Evolutionary conservation across 2,113 vertebrate genomes (phyloP).

Genomic region (Sinocyclocheilus anshuiensis): DNA sequence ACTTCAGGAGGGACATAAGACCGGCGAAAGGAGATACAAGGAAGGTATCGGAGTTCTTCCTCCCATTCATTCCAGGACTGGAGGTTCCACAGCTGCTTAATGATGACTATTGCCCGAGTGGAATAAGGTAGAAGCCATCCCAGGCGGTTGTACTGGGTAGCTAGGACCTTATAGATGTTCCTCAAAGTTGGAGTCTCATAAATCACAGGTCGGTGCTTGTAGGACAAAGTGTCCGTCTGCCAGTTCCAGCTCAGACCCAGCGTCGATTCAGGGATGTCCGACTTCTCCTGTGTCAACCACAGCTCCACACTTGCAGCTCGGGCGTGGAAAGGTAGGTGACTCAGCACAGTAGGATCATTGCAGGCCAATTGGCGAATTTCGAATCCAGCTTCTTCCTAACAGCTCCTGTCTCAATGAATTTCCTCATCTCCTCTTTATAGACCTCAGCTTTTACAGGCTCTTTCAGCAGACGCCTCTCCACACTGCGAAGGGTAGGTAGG

Average conservation of each 20-base stretch:
- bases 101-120: conserved; percentile 27
- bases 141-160: conserved; percentile 42
- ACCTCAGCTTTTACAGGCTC: too few species aligned
- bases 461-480: too few species aligned
- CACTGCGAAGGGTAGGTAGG: too few species aligned
- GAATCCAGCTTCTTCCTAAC: conserved; percentile 18
- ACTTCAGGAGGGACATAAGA: not conserved
- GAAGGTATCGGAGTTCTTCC: not conserved
- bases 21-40: not conserved
- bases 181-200: conserved; percentile 11
- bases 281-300: not conserved
- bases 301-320: not conserved
- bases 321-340: not conserved
- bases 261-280: not conserved
- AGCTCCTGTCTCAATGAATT: too few species aligned
- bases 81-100: not conserved
- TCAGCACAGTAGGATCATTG: not conserved
- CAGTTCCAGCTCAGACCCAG: not conserved
- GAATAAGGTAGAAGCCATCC: conserved; percentile 37
- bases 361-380: not conserved
- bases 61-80: conserved; percentile 39
- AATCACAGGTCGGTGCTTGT: not conserved
- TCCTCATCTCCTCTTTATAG: too few species aligned
- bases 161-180: conserved; percentile 2
- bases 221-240: not conserved